Conservation (phyloP, 2,888 invertebrate genomes). For the Tetanocera ferruginea region DNA sequence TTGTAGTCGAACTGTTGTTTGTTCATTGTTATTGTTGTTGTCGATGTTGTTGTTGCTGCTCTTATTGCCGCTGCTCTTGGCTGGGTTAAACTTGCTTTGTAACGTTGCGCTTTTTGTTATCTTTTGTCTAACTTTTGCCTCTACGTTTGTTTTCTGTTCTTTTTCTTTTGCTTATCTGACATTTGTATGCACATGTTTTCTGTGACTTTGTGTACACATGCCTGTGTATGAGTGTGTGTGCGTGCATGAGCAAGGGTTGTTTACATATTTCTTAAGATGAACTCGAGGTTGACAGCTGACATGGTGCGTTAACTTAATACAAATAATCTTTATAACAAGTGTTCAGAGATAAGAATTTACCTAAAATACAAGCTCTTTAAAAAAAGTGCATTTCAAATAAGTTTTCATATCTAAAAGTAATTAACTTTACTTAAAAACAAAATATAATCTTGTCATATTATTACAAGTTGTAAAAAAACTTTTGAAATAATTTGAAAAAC, state of each 20-base stretch:
- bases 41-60: background rate
- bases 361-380: too few relatives aligned
- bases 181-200: background rate
- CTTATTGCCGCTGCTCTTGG: background rate
- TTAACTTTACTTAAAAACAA: too few relatives aligned
- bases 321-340: background rate
- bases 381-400: too few relatives aligned
- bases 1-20: background rate
- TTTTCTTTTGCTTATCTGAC: background rate
- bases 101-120: background rate
- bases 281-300: background rate
- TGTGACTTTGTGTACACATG: background rate
- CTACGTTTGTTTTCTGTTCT: background rate
- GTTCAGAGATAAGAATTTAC: too few relatives aligned
- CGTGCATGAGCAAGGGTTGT: background rate
- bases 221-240: background rate
- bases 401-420: too few relatives aligned
- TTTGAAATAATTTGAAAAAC: too few relatives aligned
- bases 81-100: background rate
- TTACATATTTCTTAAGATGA: background rate
- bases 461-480: too few relatives aligned
- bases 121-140: background rate
- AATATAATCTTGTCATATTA: too few relatives aligned
- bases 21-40: background rate
- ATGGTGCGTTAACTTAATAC: background rate